Conservation (phyloP, 2,888 invertebrate genomes). For the Tachina fera region DNA sequence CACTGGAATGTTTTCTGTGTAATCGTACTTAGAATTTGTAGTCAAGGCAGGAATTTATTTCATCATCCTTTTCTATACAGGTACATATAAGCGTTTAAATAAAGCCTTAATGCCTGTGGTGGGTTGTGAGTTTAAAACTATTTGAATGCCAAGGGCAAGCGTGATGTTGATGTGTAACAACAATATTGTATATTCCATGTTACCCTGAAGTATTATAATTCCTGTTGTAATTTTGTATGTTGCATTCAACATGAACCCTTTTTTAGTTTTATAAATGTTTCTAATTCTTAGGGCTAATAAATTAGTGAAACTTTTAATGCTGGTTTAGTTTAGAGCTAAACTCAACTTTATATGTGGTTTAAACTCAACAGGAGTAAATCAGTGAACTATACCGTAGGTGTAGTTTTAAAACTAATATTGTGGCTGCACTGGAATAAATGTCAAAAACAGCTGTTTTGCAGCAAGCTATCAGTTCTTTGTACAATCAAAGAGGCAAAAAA, state of each 20-base stretch:
- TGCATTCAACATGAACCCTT: neutral
- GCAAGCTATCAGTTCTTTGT: too few relatives aligned
- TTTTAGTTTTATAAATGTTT: neutral
- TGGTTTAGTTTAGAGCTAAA: too few relatives aligned
- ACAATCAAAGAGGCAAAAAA: too few relatives aligned
- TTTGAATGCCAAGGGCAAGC: slow-evolving; percentile 48
- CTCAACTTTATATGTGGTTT: too few relatives aligned
- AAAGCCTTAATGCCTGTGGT: neutral
- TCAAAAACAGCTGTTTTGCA: too few relatives aligned
- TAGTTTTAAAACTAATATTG: too few relatives aligned
- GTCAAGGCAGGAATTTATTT: slow-evolving; percentile 1
- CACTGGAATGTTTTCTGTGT: neutral
- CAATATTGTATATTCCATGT: neutral
- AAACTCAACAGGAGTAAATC: too few relatives aligned
- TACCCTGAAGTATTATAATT: neutral
- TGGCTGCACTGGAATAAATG: too few relatives aligned
- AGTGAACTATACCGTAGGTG: too few relatives aligned
- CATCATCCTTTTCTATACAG: slow-evolving; percentile 5
- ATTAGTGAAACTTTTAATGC: too few relatives aligned
- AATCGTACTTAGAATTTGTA: neutral
- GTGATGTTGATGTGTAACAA: neutral
- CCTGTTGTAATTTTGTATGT: neutral
- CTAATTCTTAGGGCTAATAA: too few relatives aligned
- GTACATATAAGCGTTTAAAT: neutral
- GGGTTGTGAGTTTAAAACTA: neutral